Conservation (phyloP, 2,113 vertebrate species). For the Lota lota region DNA sequence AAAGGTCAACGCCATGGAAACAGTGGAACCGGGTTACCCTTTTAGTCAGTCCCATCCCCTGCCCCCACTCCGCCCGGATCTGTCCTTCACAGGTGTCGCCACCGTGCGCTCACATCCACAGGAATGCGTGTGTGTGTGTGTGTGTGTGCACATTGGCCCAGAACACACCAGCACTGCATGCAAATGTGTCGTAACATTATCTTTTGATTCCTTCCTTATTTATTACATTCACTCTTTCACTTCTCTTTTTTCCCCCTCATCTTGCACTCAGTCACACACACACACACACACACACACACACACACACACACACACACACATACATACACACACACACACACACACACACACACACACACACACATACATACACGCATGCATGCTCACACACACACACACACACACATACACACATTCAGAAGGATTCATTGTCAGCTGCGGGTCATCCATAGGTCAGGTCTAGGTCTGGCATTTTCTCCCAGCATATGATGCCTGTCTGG, state of each 20-base stretch:
- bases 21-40: conserved; percentile 8
- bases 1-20: conserved; percentile 42
- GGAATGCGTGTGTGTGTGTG: no score
- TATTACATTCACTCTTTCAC: not conserved
- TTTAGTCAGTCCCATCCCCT: not conserved
- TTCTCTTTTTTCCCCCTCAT: not conserved
- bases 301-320: not conserved
- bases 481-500: conserved; percentile 38
- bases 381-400: not conserved
- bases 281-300: no score
- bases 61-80: not conserved
- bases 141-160: no score
- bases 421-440: conserved; percentile 25
- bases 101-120: not conserved
- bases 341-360: not conserved
- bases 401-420: conserved; percentile 3
- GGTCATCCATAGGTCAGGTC: conserved; percentile 39
- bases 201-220: not conserved
- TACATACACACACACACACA: no score
- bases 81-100: not conserved
- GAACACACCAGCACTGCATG: not conserved
- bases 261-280: not conserved
- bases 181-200: not conserved
- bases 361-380: not conserved
- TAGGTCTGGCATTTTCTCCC: conserved; percentile 44